phyloP scores from a whole-genome alignment of 2,113 vertebrate genomes.

The Desmodus rotundus region DNA sequence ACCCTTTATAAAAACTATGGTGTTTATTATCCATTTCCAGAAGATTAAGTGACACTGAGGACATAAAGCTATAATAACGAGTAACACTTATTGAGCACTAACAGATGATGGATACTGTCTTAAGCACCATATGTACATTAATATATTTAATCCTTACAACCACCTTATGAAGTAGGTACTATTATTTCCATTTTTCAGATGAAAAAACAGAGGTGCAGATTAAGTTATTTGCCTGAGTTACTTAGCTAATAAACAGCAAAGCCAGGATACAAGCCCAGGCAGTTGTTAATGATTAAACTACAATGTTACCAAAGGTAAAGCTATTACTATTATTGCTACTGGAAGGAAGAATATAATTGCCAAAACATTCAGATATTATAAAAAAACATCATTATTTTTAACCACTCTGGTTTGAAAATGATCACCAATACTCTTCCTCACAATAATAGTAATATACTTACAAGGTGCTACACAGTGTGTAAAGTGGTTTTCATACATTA shows the following conservation, averaged over 20 bases:
- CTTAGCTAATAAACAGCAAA: slow-evolving; percentile 14
- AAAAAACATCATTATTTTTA: not conserved
- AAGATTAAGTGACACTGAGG: slow-evolving; percentile 4
- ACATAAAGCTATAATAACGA: not conserved
- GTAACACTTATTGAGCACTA: not conserved
- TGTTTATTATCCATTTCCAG: slow-evolving; percentile 7
- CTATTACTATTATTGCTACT: not conserved
- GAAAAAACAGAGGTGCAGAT: slow-evolving; percentile 16
- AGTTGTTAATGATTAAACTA: slow-evolving; percentile 18
- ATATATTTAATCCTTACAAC: slow-evolving; percentile 21
- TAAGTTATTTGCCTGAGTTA: not conserved
- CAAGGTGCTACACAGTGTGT: not conserved
- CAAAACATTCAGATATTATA: not conserved
- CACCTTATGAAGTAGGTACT: not conserved
- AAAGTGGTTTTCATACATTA: not conserved
- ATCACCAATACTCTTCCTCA: not conserved
- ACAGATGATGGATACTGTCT: not conserved
- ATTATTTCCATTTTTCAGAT: not conserved
- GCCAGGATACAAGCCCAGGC: not conserved
- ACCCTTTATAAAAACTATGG: not conserved
- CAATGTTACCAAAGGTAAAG: slow-evolving; percentile 11
- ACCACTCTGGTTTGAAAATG: not conserved
- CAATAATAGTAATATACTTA: slow-evolving; percentile 3
- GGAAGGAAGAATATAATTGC: slow-evolving; percentile 15
- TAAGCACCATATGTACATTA: not conserved